A percentile compares a stretch with the other conserved stretches of the same genome.
These are phyloP conservation scores for Macropus fuliginosus DNA, from an alignment of 2,797 vertebrate genomes.

Conservation along the genomic window DNA sequence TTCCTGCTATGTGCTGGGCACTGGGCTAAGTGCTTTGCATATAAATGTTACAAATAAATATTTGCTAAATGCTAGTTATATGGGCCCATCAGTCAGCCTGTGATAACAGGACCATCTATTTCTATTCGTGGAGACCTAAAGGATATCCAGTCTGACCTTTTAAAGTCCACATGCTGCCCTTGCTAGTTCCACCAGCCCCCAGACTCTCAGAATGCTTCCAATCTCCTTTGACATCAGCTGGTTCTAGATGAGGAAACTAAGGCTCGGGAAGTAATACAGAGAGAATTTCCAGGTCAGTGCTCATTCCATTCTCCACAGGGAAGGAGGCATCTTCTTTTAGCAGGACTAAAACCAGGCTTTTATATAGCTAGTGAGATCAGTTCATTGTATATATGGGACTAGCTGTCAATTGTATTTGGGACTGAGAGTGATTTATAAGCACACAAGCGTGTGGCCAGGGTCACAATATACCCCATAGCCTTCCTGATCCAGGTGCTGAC, in stretches of 20 bases:
- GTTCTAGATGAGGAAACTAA: background rate
- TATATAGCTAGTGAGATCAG: background rate
- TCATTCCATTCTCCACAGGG: background rate
- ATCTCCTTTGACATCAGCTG: background rate
- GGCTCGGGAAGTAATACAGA: background rate
- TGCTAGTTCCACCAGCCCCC: background rate
- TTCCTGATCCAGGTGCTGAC: background rate
- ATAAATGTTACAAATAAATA: background rate
- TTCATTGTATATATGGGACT: background rate
- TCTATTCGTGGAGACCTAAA: background rate
- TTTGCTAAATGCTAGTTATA: background rate
- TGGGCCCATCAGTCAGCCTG: background rate
- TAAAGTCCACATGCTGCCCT: background rate
- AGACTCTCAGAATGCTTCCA: background rate
- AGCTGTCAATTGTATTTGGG: background rate
- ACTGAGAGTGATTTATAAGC: background rate
- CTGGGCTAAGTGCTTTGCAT: background rate
- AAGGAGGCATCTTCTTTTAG: background rate
- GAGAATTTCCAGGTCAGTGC: background rate
- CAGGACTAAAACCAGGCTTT: background rate
- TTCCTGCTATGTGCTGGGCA: background rate
- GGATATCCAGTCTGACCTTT: background rate
- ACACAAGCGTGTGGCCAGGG: background rate
- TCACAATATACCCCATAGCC: background rate
- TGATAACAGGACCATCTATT: background rate